These are phyloP conservation scores for Brachionus rotundiformis DNA, from an alignment of 1,140 invertebrate species.

Conservation along the genomic window DNA sequence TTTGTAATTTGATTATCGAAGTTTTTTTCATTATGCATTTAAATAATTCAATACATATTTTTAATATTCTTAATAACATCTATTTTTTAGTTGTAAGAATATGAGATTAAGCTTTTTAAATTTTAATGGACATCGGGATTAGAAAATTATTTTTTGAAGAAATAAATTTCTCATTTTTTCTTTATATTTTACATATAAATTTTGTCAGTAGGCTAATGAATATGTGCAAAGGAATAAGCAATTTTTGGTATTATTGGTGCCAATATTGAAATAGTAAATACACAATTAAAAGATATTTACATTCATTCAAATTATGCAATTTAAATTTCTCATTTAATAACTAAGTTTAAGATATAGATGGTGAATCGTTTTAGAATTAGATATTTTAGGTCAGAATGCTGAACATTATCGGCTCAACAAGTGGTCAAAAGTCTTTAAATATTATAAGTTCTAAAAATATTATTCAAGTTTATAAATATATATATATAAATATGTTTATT, in stretches of 20 bases:
- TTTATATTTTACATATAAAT: neutral
- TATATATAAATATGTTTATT: neutral
- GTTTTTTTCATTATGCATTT: neutral
- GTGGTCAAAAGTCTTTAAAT: no score
- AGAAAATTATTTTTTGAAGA: no score
- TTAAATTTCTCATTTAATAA: neutral
- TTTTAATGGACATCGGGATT: neutral
- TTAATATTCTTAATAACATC: neutral
- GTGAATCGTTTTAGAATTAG: neutral
- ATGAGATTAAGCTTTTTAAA: neutral
- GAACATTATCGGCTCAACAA: neutral
- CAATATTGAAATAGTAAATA: neutral
- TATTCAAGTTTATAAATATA: neutral
- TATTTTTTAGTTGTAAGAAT: neutral
- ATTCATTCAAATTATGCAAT: neutral
- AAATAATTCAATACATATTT: neutral
- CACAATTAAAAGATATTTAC: neutral
- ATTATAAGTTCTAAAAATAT: neutral
- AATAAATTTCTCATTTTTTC: neutral
- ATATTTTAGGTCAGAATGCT: neutral
- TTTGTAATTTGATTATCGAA: constrained; percentile 3
- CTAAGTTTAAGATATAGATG: neutral
- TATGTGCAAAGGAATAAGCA: no score
- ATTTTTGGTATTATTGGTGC: neutral
- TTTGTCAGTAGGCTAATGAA: no score